phyloP scores from a whole-genome alignment of 2,797 vertebrate species.

The Schizopygopsis pylzovi region DNA sequence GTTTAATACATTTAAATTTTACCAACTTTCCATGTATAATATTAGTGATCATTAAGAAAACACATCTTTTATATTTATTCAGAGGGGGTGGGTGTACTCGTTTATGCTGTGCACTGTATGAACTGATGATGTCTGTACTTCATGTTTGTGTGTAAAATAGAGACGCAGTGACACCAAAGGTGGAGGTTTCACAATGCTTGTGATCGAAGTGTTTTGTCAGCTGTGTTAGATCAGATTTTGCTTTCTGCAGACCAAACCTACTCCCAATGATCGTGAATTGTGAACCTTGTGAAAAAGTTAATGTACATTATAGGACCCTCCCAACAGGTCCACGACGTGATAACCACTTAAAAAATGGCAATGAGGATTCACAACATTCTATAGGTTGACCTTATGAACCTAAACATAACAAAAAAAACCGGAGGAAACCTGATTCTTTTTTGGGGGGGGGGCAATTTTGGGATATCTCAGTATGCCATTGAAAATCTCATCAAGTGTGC shows the following conservation, averaged over 20 bases:
- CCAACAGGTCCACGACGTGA: no score
- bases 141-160: constrained; percentile 33
- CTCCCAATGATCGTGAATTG: not conserved
- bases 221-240: not conserved
- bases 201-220: not conserved
- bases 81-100: no score
- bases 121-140: constrained; percentile 44
- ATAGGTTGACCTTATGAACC: not conserved
- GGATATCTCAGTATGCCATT: not conserved
- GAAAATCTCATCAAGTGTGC: not conserved
- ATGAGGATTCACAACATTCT: not conserved
- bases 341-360: not conserved
- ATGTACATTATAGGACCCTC: not conserved
- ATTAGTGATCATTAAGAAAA: no score
- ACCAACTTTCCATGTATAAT: no score
- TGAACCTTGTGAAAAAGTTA: not conserved
- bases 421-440: not conserved
- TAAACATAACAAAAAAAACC: not conserved
- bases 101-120: not conserved
- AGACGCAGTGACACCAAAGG: not conserved
- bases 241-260: not conserved
- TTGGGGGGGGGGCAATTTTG: not conserved
- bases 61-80: no score
- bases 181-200: not conserved
- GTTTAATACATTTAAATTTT: no score